Evolutionary conservation across 2,888 invertebrate species (phyloP), one percentile per base, ranked within the genome.

Genomic region (Calliphora vomitoria): DNA sequence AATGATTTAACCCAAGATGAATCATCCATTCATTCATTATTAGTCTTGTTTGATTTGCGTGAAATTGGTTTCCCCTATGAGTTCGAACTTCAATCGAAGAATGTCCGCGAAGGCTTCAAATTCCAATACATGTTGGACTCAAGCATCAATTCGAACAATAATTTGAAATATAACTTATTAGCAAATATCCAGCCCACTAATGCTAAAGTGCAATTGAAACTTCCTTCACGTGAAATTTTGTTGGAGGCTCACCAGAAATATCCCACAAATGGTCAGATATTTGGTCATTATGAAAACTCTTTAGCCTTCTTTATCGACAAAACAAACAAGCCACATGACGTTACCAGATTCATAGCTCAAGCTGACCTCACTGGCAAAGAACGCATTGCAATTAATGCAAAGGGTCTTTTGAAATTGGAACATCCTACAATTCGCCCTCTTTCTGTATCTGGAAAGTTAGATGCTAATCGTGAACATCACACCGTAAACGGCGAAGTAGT

Each of bases 11-110:
- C 91, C 20, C 89, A 91, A 66, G 82, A 91, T 0, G 90, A 91
- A 35, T 93, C 94, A 15, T 93, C 95, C 84, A 95, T 95, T 88
- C 96, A 97, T 91, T 94, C 95, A 20, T 91, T 96, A 15, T 95
- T 95, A 90, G 94, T 96, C 0, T 95, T 95, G 62, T 94, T 97
- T 4, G 97, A 97, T 91, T 94, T 97, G 0, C 96, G 96, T 87
- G 96, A 96, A 91, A 94, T 97, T 25, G 97, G 97, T 25, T 95
- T 97, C 74, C 95, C 96, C 0, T 96, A 96, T 38, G 97, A 97
- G 91, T 96, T 97, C 89, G 96, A 97, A 13, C 93, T 97, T 0
- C 95, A 96, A 90, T 95, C 96, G 0, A 95, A 95, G 85, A 96
- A 95, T 38, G 95, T 95, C 72, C 94, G 95, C 1, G 95, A 95